A percentile compares a stretch with the other conserved stretches of the same genome.
phyloP scores from a whole-genome alignment of 2,888 invertebrate genomes.

The Diaphora mendica region DNA sequence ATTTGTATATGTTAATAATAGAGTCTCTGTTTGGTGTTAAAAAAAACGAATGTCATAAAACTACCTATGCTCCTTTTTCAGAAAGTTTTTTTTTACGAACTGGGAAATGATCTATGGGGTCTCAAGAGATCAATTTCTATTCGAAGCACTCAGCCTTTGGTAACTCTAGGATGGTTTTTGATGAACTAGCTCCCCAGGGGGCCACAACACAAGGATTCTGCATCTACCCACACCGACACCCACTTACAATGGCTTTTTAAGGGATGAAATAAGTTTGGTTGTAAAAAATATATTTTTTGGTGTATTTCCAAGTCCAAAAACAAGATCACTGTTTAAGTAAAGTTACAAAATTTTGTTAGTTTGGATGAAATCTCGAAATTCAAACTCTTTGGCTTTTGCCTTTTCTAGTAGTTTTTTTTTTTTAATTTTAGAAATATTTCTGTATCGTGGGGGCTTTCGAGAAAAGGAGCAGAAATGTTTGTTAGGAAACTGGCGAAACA shows the following conservation, averaged over 20 bases:
- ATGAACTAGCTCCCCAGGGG: conserved; percentile 29
- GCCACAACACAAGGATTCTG: conserved; percentile 32
- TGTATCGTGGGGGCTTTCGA: too few relatives aligned
- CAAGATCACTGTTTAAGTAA: not conserved
- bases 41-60: not conserved
- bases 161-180: conserved; percentile 18
- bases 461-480: too few relatives aligned
- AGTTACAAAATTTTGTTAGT: not conserved
- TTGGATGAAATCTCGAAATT: too few relatives aligned
- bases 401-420: too few relatives aligned
- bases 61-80: not conserved
- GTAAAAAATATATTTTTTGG: not conserved
- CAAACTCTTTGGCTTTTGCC: too few relatives aligned
- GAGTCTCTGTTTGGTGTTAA: not conserved
- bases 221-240: conserved; percentile 24
- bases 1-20: too few relatives aligned
- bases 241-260: conserved; percentile 25
- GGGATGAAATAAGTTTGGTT: conserved; percentile 1
- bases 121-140: conserved; percentile 35
- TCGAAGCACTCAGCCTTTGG: conserved; percentile 38
- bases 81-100: not conserved
- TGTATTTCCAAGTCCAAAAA: not conserved
- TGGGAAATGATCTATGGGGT: conserved; percentile 20
- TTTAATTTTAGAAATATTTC: too few relatives aligned
- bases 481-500: too few relatives aligned